These are phyloP conservation scores for Folsomia candida DNA, from an alignment of 2,888 invertebrate genomes.

Conservation along the genomic window DNA sequence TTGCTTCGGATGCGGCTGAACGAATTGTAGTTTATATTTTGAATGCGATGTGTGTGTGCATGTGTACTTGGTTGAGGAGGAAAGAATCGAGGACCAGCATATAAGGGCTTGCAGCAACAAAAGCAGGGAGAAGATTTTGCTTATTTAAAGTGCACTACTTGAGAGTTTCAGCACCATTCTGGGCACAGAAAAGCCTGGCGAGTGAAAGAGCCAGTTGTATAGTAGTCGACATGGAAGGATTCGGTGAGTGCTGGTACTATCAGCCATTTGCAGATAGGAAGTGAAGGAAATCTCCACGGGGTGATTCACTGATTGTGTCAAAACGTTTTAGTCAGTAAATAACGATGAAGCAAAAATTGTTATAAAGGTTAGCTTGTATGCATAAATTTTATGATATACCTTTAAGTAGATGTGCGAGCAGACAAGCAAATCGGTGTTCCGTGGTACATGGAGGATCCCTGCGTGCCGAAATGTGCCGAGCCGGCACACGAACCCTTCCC, in stretches of 20 bases:
- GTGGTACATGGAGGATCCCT: too few species aligned
- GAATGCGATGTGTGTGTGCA: neutral
- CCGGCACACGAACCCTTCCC: too few species aligned
- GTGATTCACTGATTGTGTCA: too few species aligned
- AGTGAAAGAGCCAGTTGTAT: neutral
- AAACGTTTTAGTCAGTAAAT: too few species aligned
- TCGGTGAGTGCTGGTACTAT: neutral
- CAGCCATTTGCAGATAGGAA: constrained; percentile 3
- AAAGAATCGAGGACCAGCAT: neutral
- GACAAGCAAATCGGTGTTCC: too few species aligned
- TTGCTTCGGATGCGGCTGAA: neutral
- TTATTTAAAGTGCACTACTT: constrained; percentile 1
- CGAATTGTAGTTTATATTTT: neutral
- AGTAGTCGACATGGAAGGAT: neutral
- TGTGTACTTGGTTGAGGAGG: too few species aligned
- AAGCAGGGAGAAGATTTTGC: neutral
- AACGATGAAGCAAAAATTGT: too few species aligned
- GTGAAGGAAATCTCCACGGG: constrained; percentile 28
- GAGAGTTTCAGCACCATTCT: neutral
- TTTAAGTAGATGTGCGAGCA: too few species aligned
- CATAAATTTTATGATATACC: too few species aligned
- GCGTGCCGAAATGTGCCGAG: too few species aligned
- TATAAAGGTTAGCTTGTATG: too few species aligned
- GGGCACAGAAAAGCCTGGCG: neutral
- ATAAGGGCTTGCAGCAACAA: neutral